Evolutionary conservation across 2,888 invertebrate genomes (phyloP).

Genomic region (Aspidiotus destructor): DNA sequence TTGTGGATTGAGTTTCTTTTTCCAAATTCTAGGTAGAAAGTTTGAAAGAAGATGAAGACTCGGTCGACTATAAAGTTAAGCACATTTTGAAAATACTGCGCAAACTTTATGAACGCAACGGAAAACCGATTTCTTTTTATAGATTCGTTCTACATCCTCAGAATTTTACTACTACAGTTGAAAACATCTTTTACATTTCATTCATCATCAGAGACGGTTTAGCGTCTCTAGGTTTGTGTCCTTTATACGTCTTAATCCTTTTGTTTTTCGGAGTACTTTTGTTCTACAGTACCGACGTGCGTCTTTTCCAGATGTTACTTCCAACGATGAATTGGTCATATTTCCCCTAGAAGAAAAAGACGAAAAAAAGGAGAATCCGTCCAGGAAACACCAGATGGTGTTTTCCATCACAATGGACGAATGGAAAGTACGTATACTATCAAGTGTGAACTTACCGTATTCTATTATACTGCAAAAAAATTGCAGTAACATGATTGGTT

Average conservation of each 20-base stretch:
- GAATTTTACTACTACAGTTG: slow-evolving; percentile 14
- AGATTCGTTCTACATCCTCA: slow-evolving; percentile 19
- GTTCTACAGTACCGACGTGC: no score
- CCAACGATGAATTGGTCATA: slow-evolving; percentile 3
- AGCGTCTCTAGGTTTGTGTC: slow-evolving; percentile 4
- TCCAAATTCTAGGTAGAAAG: slow-evolving; percentile 1
- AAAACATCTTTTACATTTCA: slow-evolving; percentile 24
- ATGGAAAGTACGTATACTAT: not conserved
- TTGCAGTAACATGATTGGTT: no score
- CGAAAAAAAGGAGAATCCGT: not conserved
- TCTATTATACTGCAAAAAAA: no score
- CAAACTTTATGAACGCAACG: slow-evolving; percentile 3
- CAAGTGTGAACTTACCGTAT: no score
- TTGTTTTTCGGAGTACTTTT: not conserved
- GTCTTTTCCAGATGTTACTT: no score
- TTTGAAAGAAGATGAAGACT: slow-evolving; percentile 3
- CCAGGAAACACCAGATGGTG: slow-evolving; percentile 1
- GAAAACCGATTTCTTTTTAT: slow-evolving; percentile 7
- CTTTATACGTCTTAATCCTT: not conserved
- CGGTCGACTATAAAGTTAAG: slow-evolving; percentile 9
- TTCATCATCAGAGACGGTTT: slow-evolving; percentile 24
- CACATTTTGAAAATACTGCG: slow-evolving; percentile 1
- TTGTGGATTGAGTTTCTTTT: no score
- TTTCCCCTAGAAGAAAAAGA: not conserved
- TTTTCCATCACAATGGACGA: slow-evolving; percentile 1